Evolutionary conservation across 2,888 invertebrate species (phyloP).

Genomic region (Venusia cambrica): DNA sequence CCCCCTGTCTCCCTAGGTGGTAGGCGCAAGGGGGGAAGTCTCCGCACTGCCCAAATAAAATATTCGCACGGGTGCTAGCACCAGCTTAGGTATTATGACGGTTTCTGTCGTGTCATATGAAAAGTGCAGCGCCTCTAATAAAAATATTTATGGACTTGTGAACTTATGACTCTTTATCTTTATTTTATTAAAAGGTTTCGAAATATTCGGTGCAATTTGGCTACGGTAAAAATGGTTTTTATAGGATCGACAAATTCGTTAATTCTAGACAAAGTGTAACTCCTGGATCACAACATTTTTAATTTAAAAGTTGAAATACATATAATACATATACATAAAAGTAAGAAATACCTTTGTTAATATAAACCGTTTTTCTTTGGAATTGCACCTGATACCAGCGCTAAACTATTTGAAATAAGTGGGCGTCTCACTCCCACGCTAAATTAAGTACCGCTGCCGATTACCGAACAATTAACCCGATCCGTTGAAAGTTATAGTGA

Average conservation of each 20-base stretch:
- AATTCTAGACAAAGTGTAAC: too few species aligned
- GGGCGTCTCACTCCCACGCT: constrained; percentile 1
- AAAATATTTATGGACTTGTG: constrained; percentile 11
- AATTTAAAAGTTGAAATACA: too few species aligned
- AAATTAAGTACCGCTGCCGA: constrained; percentile 2
- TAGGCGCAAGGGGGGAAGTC: constrained; percentile 63
- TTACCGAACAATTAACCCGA: constrained; percentile 9
- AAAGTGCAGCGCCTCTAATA: constrained; percentile 14
- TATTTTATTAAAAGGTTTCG: constrained; percentile 1
- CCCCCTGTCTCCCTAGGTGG: constrained; percentile 33
- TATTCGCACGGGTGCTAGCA: constrained; percentile 60
- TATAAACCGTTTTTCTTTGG: too few species aligned
- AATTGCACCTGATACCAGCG: too few species aligned
- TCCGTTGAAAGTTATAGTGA: constrained; percentile 7
- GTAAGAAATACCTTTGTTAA: too few species aligned
- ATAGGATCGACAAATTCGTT: too few species aligned
- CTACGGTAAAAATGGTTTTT: too few species aligned
- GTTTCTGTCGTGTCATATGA: constrained; percentile 50
- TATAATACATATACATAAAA: too few species aligned
- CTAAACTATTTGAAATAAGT: constrained; percentile 1
- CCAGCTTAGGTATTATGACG: constrained; percentile 64
- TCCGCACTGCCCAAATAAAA: constrained; percentile 77
- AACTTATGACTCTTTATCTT: not conserved
- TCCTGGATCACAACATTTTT: too few species aligned
- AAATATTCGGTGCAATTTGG: too few species aligned